phyloP scores from a whole-genome alignment of 2,113 vertebrate genomes.

The Oncorhynchus clarkii region DNA sequence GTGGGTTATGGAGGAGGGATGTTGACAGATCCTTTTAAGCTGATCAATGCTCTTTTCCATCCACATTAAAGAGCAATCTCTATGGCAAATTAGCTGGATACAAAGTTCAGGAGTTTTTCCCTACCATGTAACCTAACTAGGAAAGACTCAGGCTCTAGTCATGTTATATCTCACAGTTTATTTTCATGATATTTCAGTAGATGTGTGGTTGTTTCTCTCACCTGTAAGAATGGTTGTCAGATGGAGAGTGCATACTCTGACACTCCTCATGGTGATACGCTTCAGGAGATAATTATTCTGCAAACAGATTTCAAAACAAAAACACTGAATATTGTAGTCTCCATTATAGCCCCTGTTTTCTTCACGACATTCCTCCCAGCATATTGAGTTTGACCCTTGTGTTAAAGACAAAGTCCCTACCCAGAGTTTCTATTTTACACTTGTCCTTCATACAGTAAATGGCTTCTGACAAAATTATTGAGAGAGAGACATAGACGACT shows the following conservation, averaged over 20 bases:
- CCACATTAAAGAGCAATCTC: slow-evolving; percentile 24
- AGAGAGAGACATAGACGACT: neutral
- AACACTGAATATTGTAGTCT: neutral
- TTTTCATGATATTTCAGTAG: neutral
- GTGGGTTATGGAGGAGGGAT: slow-evolving; percentile 28
- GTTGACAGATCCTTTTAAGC: slow-evolving; percentile 47
- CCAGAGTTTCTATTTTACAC: neutral
- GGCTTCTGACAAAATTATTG: neutral
- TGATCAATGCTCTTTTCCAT: slow-evolving; percentile 18
- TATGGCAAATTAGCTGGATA: no score
- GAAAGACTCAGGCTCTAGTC: neutral
- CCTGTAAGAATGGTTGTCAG: slow-evolving; percentile 56
- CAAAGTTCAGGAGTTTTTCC: no score
- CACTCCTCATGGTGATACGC: slow-evolving; percentile 54
- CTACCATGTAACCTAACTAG: neutral
- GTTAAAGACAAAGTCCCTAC: neutral
- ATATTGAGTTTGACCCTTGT: neutral
- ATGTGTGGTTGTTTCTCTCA: slow-evolving; percentile 34
- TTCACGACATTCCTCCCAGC: neutral
- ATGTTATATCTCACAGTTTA: neutral
- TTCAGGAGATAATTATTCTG: slow-evolving; percentile 16
- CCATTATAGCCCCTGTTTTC: neutral
- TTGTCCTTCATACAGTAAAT: neutral
- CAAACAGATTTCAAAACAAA: slow-evolving; percentile 26
- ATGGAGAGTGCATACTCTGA: slow-evolving; percentile 29